Percentiles rank a stretch among this genome's conserved stretches.
phyloP scores from a whole-genome alignment of 2,888 invertebrate species.

The Melikaiella ostensackeni region DNA sequence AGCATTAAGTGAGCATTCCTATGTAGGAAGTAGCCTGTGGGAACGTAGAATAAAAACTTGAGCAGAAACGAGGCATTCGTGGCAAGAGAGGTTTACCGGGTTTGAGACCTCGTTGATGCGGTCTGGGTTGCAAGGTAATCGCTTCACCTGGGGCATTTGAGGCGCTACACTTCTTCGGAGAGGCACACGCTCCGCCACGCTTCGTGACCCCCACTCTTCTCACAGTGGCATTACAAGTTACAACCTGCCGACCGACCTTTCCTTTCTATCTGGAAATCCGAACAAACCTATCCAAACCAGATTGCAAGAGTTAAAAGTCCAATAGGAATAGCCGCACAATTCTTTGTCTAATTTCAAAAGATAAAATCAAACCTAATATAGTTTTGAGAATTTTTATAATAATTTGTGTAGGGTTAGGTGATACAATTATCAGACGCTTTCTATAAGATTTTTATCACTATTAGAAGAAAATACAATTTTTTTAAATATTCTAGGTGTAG shows the following conservation, averaged over 20 bases:
- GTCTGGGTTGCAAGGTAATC: constrained; percentile 70
- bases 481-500: too few relatives aligned
- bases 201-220: constrained; percentile 65
- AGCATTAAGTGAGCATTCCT: constrained; percentile 41
- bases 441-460: too few relatives aligned
- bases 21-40: constrained; percentile 49
- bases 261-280: constrained; percentile 18
- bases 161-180: constrained; percentile 64
- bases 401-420: too few relatives aligned
- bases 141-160: constrained; percentile 66
- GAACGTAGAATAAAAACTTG: constrained; percentile 48
- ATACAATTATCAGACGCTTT: too few relatives aligned
- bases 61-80: constrained; percentile 54
- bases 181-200: constrained; percentile 71
- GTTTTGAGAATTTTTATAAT: too few relatives aligned
- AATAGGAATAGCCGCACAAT: background rate
- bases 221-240: constrained; percentile 18
- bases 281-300: constrained; percentile 8
- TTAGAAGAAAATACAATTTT: too few relatives aligned
- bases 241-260: constrained; percentile 11
- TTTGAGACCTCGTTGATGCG: constrained; percentile 66
- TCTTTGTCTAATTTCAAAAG: too few relatives aligned
- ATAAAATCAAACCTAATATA: too few relatives aligned
- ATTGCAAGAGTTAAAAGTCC: background rate
- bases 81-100: constrained; percentile 57